phyloP scores from a whole-genome alignment of 2,888 invertebrate species.

The Agrilus mali region DNA sequence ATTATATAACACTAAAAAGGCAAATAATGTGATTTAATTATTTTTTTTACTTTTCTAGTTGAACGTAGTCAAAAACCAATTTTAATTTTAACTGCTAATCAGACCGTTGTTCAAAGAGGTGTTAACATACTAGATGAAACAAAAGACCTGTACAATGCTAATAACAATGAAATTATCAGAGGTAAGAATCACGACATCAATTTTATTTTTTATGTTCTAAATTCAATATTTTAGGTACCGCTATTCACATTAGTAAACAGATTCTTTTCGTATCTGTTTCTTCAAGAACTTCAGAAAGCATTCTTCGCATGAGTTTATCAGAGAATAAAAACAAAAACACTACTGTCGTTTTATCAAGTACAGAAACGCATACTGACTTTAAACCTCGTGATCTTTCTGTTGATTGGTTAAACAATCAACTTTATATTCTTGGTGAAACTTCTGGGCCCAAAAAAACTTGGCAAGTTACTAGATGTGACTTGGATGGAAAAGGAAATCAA shows the following conservation, averaged over 20 bases:
- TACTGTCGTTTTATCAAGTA: conserved; percentile 38
- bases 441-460: conserved; percentile 39
- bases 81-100: conserved; percentile 56
- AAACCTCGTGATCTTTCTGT: conserved; percentile 61
- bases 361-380: conserved; percentile 44
- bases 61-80: conserved; percentile 55
- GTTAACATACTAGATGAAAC: conserved; percentile 57
- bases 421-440: conserved; percentile 71
- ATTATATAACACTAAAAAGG: background rate
- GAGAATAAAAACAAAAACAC: conserved; percentile 29
- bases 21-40: background rate
- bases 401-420: conserved; percentile 79
- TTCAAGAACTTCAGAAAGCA: conserved; percentile 37
- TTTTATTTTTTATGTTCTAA: background rate
- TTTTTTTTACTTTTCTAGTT: conserved; percentile 36
- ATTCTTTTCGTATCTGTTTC: conserved; percentile 68
- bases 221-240: conserved; percentile 46
- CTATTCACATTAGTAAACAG: conserved; percentile 60
- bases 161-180: conserved; percentile 32
- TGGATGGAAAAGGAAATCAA: conserved; percentile 58
- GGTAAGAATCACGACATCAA: conserved; percentile 23
- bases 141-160: conserved; percentile 48
- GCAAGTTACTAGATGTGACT: conserved; percentile 64
- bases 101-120: conserved; percentile 52
- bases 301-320: conserved; percentile 38